Evolutionary conservation across 2,113 vertebrate genomes (phyloP), one percentile per base, ranked within the genome.

Genomic region (Xiphophorus hellerii): DNA sequence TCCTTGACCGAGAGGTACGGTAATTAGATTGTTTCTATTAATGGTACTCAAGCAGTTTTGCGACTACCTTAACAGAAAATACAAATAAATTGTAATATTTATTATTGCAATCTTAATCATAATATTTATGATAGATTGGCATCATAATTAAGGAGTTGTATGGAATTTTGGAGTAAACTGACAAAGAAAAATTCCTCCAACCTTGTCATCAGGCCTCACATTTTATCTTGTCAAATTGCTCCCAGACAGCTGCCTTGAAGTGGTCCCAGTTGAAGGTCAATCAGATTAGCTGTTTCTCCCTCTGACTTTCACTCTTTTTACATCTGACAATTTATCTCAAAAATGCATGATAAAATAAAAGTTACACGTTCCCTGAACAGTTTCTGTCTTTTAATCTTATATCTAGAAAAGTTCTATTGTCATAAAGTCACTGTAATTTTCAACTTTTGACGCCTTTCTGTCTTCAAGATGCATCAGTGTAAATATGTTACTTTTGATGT

Each of bases 1-100:
- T 86, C 3, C 90, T 96, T 74, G 96, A 96, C 88, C 86, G 94
- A 3, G 96, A 96, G 95, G 96, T 28, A 28, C 28, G 28, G 28
- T 96, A 93, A 66, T 33, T 20, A 3, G 29, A 44, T 13, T 44
- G 30, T 3, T 20, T 37, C 48, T 25, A 5, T 29, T 44, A 29
- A 44, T n/a, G 3, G 14, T 67, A 64, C 70, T 30, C 65, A 30
- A 4, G 17, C 20, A 67, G 6, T 33, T 67, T 65, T 76, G 1
- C 33, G 30, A 33, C 44, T 61, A 54, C 60, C 22, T 3, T 20
- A 72, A 42, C 29, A 22, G 5, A 51, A 27, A 65, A 72, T 31
- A 48, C 7, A 62, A 29, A 51, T 22, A 9, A 54, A 42, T n/a
- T 17, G 25, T 64, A 28, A 25, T 7, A 4, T 20, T 60, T 8